A percentile compares a stretch with the other conserved stretches of the same genome.
Evolutionary conservation across 2,113 vertebrate species (phyloP).

Genomic region (Coreoperca whiteheadi): DNA sequence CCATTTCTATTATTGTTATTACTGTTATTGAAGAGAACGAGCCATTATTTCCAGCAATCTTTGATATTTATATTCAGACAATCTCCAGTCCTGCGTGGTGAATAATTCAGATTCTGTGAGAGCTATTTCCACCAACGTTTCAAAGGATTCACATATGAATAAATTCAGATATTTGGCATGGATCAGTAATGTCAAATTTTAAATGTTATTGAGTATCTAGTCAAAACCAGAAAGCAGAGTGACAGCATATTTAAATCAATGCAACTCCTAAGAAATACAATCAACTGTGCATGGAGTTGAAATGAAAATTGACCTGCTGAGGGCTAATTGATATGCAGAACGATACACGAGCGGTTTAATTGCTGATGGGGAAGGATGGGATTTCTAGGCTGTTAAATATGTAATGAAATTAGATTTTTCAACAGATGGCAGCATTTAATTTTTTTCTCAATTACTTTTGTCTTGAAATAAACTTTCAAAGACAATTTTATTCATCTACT

Average conservation of each 20-base stretch:
- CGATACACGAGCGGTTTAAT: slow-evolving; percentile 46
- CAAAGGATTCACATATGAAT: slow-evolving; percentile 30
- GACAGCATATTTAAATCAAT: slow-evolving; percentile 6
- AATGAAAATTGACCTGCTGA: slow-evolving; percentile 51
- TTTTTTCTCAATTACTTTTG: slow-evolving; percentile 35
- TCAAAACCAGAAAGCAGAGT: slow-evolving; percentile 14
- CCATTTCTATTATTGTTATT: too few species aligned
- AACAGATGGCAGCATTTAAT: slow-evolving; percentile 44
- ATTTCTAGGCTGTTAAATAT: slow-evolving; percentile 58
- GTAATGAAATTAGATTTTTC: slow-evolving; percentile 65
- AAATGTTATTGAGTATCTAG: slow-evolving; percentile 29
- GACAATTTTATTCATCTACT: not conserved
- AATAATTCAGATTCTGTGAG: slow-evolving; percentile 17
- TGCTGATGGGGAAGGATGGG: slow-evolving; percentile 53
- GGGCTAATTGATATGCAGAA: slow-evolving; percentile 64
- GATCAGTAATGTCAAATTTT: slow-evolving; percentile 35
- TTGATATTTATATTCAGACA: slow-evolving; percentile 5
- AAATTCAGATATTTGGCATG: slow-evolving; percentile 31
- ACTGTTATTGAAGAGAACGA: not conserved
- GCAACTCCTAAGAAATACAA: slow-evolving; percentile 33
- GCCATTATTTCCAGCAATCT: not conserved
- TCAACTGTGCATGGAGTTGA: slow-evolving; percentile 29
- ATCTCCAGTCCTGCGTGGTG: not conserved
- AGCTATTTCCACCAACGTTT: slow-evolving; percentile 20
- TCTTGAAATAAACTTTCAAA: slow-evolving; percentile 17